Evolutionary conservation across 2,113 vertebrate species (phyloP), one percentile per base, ranked within the genome.

Genomic region (Morone chrysops): DNA sequence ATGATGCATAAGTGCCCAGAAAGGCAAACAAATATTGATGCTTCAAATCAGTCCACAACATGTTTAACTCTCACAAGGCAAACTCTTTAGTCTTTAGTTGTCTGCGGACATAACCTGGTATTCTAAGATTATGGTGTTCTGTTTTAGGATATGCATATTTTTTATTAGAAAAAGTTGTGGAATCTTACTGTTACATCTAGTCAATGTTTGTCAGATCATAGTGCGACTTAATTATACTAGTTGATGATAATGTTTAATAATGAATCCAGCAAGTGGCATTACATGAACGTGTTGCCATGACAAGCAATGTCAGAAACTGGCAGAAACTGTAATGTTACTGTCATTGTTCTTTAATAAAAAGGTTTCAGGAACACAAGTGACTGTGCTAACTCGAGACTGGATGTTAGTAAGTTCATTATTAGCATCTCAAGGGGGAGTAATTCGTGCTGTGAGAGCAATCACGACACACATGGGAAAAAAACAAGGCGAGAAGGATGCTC

Each of bases 361-460:
- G 12, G 18, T 38, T 41, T 10, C 40, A 48, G 47, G 45, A 54
- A 38, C 12, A 54, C 2, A 3, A 25, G 65, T 47, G 13, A 53
- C 7, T 38, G 20, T 10, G 38, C 17, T 56, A 40, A 65, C 51
- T 62, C 20, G 12, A 20, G 17, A 31, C 17, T 56, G 4, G 12
- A 48, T 54, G n/a, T 62, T 31, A 20, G 45, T n/a, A 45, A 60
- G 40, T 74, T 54, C 25, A 48, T 80, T 25, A 80, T 80, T 56
- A 53, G 40, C 73, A 72, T 70, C 45, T 69, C n/a, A 14, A 71
- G 43, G 22, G 25, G 38, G 36, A 80, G 91, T 86, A 92, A 92
- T 92, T 93, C 89, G 91, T 86, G 75, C 54, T 80, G 53, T 31
- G 43, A 47, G 25, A 77, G 70, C 47, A 53, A 74, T 56, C 66